Evolutionary conservation across 2,888 invertebrate species (phyloP).

Genomic region (Leptinotarsa haldemani): DNA sequence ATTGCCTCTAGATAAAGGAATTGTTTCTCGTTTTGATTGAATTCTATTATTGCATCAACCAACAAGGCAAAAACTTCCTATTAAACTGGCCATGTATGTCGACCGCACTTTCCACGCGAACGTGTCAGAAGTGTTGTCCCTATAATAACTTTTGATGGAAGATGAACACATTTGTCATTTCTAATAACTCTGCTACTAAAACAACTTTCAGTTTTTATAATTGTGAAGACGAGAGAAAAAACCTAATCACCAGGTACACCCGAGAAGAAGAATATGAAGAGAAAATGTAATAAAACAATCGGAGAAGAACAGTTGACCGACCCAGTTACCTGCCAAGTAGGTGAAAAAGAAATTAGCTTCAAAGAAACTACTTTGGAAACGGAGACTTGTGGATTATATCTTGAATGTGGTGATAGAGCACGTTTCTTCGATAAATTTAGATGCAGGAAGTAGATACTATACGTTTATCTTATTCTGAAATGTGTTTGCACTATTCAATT

Average conservation of each 20-base stretch:
- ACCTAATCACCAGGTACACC: slow-evolving; percentile 23
- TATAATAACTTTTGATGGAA: neutral
- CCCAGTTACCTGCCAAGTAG: slow-evolving; percentile 44
- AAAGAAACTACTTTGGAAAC: slow-evolving; percentile 40
- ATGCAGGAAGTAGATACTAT: neutral
- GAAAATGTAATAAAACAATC: slow-evolving; percentile 28
- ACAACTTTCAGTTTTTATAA: slow-evolving; percentile 33
- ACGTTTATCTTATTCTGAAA: neutral
- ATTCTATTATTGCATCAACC: neutral
- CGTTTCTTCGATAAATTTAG: neutral
- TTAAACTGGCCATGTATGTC: neutral
- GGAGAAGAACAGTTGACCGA: slow-evolving; percentile 40
- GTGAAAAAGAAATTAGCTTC: slow-evolving; percentile 42
- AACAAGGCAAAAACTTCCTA: slow-evolving; percentile 1
- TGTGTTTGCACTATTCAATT: neutral
- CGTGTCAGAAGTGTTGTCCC: neutral
- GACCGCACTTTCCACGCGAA: neutral
- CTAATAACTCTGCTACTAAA: slow-evolving; percentile 19
- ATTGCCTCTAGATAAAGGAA: no score
- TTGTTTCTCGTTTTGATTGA: no score
- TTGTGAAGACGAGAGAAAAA: slow-evolving; percentile 23
- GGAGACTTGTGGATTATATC: slow-evolving; percentile 23
- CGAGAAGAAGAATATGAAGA: slow-evolving; percentile 21
- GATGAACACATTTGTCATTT: slow-evolving; percentile 8
- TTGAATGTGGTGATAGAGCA: neutral